Base-by-base conservation (phyloP, 2,797 vertebrate genomes). In the Sebastes diaconus region DNA sequence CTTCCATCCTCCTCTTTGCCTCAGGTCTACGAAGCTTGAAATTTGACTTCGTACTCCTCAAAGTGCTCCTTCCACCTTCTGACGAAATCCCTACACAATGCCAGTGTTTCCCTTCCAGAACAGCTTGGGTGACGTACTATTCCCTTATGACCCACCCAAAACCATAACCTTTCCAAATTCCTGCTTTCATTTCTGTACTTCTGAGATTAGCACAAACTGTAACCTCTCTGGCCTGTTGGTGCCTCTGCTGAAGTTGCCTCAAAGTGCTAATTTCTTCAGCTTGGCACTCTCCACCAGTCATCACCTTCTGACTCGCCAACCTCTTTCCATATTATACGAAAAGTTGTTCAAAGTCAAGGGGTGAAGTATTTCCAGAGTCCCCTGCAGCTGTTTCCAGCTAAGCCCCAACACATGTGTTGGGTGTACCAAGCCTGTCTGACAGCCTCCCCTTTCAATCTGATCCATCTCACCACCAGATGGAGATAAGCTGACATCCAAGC, bases 381-480 rank as follows among this genome's bases (percentile, higher is more conserved):
- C 25, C 1, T 25, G 34, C 60, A 76, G 58, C 29, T 85, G 50
- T 78, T 77, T 68, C 16, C 18, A 59, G 64, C 39, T 59, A 77
- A 72, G 27, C 52, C 22, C 57, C n/a, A 57, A 70, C 68, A 79
- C 36, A 71, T 74, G 58, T 74, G 58, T 50, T 61, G 14, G 59
- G 58, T 71, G 14, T 27, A 46, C 27, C 16, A 59, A 22, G 58
- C 29, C 18, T 75, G 34, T 29, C 46, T 60, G 11, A n/a, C 25
- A 67, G 50, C 36, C 68, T 69, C 32, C 34, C 46, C 24, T 9
- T 50, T 82, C n/a, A 72, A 18, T 59, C 30, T 32, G 34, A 70
- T 50, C 27, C 36, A 59, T 64, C 69, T 67, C 66, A 61, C 73
- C 80, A 81, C 75, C 73, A 83, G 77, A 84, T 79, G 77, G 55